These are phyloP conservation scores for Lasioglossum figueresi DNA, from an alignment of 2,888 invertebrate species.

Conservation along the genomic window DNA sequence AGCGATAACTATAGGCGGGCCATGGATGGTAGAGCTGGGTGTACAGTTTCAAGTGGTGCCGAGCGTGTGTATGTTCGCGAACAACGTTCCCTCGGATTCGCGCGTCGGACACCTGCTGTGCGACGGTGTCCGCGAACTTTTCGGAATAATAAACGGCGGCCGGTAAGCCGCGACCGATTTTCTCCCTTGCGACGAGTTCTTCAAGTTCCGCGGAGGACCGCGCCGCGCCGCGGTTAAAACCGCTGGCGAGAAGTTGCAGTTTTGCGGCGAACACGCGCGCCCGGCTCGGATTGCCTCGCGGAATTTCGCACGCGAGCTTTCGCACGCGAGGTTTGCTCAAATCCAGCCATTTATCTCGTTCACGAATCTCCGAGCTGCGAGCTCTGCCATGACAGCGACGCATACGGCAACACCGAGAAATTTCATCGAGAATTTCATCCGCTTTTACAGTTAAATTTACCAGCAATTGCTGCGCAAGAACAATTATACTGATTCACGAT, in stretches of 20 bases:
- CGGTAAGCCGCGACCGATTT: slow-evolving; percentile 29
- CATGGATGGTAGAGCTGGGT: not conserved
- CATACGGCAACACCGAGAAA: too few species aligned
- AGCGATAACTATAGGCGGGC: not conserved
- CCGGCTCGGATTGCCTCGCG: slow-evolving; percentile 12
- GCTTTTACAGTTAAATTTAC: too few species aligned
- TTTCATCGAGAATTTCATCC: too few species aligned
- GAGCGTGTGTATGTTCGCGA: slow-evolving; percentile 7
- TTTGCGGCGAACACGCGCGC: not conserved
- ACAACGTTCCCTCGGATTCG: slow-evolving; percentile 29
- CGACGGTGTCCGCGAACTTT: slow-evolving; percentile 19
- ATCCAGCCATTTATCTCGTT: not conserved
- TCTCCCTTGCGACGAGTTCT: slow-evolving; percentile 11
- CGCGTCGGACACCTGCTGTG: slow-evolving; percentile 25
- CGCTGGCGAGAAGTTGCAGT: slow-evolving; percentile 11
- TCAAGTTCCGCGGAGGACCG: not conserved
- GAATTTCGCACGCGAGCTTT: slow-evolving; percentile 14
- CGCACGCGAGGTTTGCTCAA: not conserved
- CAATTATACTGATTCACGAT: too few species aligned
- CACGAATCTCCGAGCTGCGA: not conserved
- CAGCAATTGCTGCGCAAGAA: too few species aligned
- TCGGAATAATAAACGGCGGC: slow-evolving; percentile 38
- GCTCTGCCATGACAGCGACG: too few species aligned
- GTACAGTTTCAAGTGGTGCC: not conserved
- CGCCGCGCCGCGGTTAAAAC: slow-evolving; percentile 7